phyloP scores from a whole-genome alignment of 2,888 invertebrate genomes.

The Baronia brevicornis region DNA sequence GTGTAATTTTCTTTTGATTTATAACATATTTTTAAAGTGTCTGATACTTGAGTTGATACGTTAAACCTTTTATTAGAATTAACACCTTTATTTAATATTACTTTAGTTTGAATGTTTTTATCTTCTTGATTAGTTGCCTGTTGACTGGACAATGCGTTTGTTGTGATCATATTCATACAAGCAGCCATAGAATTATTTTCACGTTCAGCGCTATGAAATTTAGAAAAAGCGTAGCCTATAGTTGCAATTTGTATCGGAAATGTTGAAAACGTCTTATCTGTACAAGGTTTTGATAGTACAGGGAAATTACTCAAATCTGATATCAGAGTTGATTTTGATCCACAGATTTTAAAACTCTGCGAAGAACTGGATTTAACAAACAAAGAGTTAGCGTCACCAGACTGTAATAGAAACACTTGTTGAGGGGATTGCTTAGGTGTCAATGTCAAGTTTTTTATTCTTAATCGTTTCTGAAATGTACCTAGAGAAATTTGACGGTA shows the following conservation, averaged over 20 bases:
- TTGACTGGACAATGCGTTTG: too few relatives aligned
- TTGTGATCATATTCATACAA: constrained; percentile 3
- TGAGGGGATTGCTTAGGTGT: constrained; percentile 49
- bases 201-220: constrained; percentile 13
- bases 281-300: constrained; percentile 29
- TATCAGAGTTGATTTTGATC: constrained; percentile 24
- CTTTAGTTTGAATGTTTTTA: too few relatives aligned
- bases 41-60: too few relatives aligned
- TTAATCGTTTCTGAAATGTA: constrained; percentile 42
- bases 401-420: constrained; percentile 40
- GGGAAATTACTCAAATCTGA: constrained; percentile 30
- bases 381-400: constrained; percentile 46
- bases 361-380: constrained; percentile 37
- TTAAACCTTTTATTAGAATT: too few relatives aligned
- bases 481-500: constrained; percentile 36
- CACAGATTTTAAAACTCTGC: constrained; percentile 25
- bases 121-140: too few relatives aligned
- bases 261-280: constrained; percentile 36
- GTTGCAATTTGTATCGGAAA: constrained; percentile 52
- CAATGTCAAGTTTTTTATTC: constrained; percentile 45
- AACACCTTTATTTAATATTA: too few relatives aligned
- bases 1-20: constrained; percentile 1
- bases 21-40: background rate
- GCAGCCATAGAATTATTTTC: constrained; percentile 16
- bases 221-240: constrained; percentile 44